A percentile compares a stretch with the other conserved stretches of the same genome.
Conservation (phyloP, 2,113 vertebrate species). For the Malaclemys terrapin region DNA sequence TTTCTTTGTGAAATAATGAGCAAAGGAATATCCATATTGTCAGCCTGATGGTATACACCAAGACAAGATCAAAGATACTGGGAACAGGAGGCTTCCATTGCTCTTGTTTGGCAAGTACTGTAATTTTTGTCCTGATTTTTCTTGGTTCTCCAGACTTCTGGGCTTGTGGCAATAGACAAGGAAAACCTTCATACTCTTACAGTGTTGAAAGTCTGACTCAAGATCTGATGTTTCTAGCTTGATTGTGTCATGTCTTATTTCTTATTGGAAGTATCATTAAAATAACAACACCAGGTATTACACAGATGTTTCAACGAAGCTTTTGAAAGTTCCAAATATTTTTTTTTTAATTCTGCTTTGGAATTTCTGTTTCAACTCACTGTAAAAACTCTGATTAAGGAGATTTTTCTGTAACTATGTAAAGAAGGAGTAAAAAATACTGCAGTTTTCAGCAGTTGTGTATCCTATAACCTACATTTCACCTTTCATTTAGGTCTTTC, state of each 20-base stretch:
- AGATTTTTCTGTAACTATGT: neutral
- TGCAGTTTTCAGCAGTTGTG: neutral
- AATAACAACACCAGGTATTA: constrained; percentile 4
- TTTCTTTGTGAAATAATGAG: neutral
- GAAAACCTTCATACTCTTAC: neutral
- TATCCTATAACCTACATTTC: neutral
- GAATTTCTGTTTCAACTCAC: neutral
- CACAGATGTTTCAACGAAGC: neutral
- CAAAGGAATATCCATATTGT: neutral
- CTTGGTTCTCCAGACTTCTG: neutral
- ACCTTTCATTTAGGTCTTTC: neutral
- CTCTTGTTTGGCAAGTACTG: neutral
- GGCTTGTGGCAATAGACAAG: neutral
- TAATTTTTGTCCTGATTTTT: neutral
- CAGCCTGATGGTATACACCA: neutral
- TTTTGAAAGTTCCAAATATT: constrained; percentile 18
- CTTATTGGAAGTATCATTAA: constrained; percentile 7
- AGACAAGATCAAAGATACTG: neutral
- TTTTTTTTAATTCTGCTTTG: neutral
- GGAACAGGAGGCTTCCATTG: neutral
- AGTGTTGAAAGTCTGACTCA: neutral
- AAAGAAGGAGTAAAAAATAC: neutral
- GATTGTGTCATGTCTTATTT: neutral
- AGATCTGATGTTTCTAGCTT: neutral
- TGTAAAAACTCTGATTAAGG: neutral